Base-by-base conservation (phyloP, 2,797 vertebrate genomes). In the Philypnodon macrostomus region DNA sequence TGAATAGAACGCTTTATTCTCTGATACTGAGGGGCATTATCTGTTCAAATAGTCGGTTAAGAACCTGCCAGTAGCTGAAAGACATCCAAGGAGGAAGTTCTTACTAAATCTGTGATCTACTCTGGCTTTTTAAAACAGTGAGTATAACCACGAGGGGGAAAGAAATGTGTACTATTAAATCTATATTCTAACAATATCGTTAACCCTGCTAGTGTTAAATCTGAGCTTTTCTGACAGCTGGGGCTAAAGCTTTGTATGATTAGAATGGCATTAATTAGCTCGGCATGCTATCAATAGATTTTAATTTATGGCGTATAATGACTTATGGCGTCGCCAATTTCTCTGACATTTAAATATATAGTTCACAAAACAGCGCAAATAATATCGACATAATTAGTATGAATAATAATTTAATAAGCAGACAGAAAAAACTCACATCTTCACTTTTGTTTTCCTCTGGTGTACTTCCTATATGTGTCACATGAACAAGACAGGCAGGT, bases 391-490 rank as follows among this genome's bases (percentile, higher is more conserved):
- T 1, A n/a, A n/a, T n/a, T 2, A 21, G 19, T 14, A 18, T 14
- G 4, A 32, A 18, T 4, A 18, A 16, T 38, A 3, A 38, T 5
- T 50, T 33, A 7, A 56, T 30, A 30, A 42, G 7, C 10, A 30
- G 11, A 53, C 10, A 30, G 11, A 53, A 48, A 57, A 53, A 32
- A 63, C 46, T 73, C 47, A 72, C 61, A 49, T 21, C 41, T 30
- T 8, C 18, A 8, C 12, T 39, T 18, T 37, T 62, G 47, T 44
- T 26, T 37, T 16, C 35, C 7, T 15, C 7, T 3, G 7, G 1
- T 40, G 1, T 36, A 7, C 7, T 80, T 82, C 65, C 69, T 50
- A 47, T 7, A 0, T 30, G 65, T 70, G 75, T 77, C 79, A 80
- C 13, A 19, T n/a, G 5, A 3, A 55, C 11, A 46, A 64, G 53